Conservation (phyloP, 2,797 vertebrate genomes). For the Pseudopleuronectes americanus region DNA sequence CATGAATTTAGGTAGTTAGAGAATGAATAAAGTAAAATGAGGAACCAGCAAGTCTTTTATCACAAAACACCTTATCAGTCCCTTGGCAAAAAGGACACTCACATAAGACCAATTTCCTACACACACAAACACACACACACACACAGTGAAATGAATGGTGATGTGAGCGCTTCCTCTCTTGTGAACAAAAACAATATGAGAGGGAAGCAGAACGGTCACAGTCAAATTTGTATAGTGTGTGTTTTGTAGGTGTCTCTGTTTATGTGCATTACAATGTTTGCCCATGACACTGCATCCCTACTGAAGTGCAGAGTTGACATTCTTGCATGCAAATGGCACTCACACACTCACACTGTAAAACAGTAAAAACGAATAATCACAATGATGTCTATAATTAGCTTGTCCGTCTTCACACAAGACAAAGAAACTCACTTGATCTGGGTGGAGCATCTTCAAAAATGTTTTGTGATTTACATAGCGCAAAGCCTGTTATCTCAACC, state of each 20-base stretch:
- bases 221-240: background rate
- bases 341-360: background rate
- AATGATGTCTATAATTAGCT: too few relatives aligned
- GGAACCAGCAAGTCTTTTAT: slow-evolving; percentile 20
- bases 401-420: too few relatives aligned
- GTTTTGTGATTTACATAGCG: too few relatives aligned
- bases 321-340: background rate
- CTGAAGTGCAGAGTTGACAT: background rate
- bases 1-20: too few relatives aligned
- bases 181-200: slow-evolving; percentile 44
- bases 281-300: background rate
- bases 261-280: too few relatives aligned
- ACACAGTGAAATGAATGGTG: slow-evolving; percentile 28
- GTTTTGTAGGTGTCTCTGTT: background rate
- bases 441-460: too few relatives aligned
- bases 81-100: slow-evolving; percentile 60
- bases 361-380: too few relatives aligned
- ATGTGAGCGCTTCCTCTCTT: slow-evolving; percentile 52
- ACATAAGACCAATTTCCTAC: slow-evolving; percentile 58
- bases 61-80: slow-evolving; percentile 44
- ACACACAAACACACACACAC: slow-evolving; percentile 27
- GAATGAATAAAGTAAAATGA: slow-evolving; percentile 18
- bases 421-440: too few relatives aligned
- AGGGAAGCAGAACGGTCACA: slow-evolving; percentile 30
- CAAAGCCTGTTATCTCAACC: too few relatives aligned